Evolutionary conservation across 2,888 invertebrate species (phyloP).

Genomic region (Drosophila suboccidentalis): DNA sequence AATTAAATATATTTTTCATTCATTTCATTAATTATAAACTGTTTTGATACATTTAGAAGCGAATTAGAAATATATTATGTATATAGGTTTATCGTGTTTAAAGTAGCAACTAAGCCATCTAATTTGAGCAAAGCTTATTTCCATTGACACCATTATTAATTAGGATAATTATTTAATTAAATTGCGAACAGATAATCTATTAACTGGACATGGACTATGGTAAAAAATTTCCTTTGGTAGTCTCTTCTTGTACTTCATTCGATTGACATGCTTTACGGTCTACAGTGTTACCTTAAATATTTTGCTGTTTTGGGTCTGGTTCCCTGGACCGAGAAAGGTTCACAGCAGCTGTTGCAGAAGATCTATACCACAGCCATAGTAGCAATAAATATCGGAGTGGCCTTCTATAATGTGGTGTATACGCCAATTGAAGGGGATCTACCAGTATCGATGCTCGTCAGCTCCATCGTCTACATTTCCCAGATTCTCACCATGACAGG

Average conservation of each 20-base stretch:
- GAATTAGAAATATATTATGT: no score
- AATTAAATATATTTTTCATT: no score
- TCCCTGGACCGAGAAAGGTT: constrained; percentile 58
- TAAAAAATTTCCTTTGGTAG: neutral
- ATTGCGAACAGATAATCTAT: constrained; percentile 18
- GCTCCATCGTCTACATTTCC: constrained; percentile 62
- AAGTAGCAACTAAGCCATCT: neutral
- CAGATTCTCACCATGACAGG: constrained; percentile 59
- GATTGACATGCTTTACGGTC: constrained; percentile 59
- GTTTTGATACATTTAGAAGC: no score
- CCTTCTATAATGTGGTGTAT: constrained; percentile 47
- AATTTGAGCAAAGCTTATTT: neutral
- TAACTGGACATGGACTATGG: neutral
- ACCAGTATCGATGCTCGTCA: constrained; percentile 65
- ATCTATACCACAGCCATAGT: constrained; percentile 63
- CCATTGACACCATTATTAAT: neutral
- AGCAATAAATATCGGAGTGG: constrained; percentile 36
- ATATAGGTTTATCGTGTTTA: no score
- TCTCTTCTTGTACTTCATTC: neutral
- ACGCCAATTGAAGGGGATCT: constrained; percentile 37
- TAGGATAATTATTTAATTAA: constrained; percentile 44
- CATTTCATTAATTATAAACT: no score
- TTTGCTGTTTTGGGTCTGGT: constrained; percentile 73
- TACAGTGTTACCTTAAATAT: constrained; percentile 67
- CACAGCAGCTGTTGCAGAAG: constrained; percentile 52